phyloP scores from a whole-genome alignment of 1,140 invertebrate species.

The Bombus huntii region DNA sequence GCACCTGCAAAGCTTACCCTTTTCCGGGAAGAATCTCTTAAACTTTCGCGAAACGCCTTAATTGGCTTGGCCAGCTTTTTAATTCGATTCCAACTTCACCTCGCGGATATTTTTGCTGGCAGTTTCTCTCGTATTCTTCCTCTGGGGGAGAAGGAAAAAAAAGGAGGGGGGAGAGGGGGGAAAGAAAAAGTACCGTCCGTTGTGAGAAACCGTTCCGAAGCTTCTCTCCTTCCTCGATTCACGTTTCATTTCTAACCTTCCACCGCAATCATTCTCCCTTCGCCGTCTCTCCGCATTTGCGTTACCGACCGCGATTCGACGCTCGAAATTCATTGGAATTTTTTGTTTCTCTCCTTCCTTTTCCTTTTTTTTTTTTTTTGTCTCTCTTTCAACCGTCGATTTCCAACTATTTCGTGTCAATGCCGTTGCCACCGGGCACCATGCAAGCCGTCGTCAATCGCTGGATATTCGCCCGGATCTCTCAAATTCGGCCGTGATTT shows the following conservation, averaged over 20 bases:
- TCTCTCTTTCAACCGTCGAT: neutral
- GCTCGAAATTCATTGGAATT: constrained; percentile 18
- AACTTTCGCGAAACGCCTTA: constrained; percentile 79
- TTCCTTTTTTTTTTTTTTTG: neutral
- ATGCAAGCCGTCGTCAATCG: constrained; percentile 43
- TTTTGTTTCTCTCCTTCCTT: neutral
- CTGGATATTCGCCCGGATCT: constrained; percentile 41
- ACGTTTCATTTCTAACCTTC: neutral
- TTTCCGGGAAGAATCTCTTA: constrained; percentile 64
- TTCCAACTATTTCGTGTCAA: constrained; percentile 55
- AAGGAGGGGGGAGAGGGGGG: neutral
- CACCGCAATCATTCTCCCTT: neutral
- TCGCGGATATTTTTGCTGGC: constrained; percentile 54
- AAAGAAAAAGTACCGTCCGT: constrained; percentile 12
- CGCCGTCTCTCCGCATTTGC: neutral
- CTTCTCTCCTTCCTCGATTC: neutral
- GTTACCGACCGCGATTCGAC: neutral
- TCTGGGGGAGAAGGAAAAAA: neutral
- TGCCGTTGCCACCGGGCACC: constrained; percentile 27
- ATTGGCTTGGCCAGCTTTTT: constrained; percentile 79
- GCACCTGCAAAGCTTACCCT: constrained; percentile 55
- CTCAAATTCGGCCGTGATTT: constrained; percentile 53
- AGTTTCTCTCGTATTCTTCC: constrained; percentile 49
- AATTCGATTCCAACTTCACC: constrained; percentile 72
- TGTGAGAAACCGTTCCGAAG: constrained; percentile 7